Percentiles rank a stretch among this genome's conserved stretches.
Conservation (phyloP, 2,888 invertebrate genomes). For the Tridacna gigas region DNA sequence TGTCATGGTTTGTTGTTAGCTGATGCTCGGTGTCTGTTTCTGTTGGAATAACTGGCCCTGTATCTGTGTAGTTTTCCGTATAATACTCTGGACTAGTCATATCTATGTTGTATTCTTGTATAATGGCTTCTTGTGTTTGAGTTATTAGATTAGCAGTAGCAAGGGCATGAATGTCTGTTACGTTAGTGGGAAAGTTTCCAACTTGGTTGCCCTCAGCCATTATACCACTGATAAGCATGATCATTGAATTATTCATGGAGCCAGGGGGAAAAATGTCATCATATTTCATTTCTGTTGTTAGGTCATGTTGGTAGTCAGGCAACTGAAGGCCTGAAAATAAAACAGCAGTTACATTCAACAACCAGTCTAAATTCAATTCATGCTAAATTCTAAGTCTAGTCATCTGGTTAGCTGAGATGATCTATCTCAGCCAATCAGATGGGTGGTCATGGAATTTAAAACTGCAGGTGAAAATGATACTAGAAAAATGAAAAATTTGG, state of each 20-base stretch:
- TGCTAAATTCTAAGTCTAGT: no score
- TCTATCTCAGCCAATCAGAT: no score
- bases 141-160: slow-evolving; percentile 76
- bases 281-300: neutral
- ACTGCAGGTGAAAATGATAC: no score
- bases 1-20: neutral
- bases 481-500: no score
- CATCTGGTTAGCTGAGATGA: no score
- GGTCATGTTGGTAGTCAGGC: neutral
- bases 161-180: slow-evolving; percentile 67
- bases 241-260: slow-evolving; percentile 11
- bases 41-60: neutral
- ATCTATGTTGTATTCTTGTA: slow-evolving; percentile 67
- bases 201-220: slow-evolving; percentile 5
- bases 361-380: no score
- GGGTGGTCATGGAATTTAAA: no score
- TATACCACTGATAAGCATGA: slow-evolving; percentile 15
- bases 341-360: neutral
- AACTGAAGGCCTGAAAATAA: neutral
- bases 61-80: neutral
- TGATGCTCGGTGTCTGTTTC: neutral
- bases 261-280: neutral
- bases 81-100: slow-evolving; percentile 6
- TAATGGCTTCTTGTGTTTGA: slow-evolving; percentile 75
- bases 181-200: neutral